Percentiles rank a stretch among this genome's conserved stretches.
These are phyloP conservation scores for Dinothrombium tinctorium DNA, from an alignment of 1,140 invertebrate species.

Conservation along the genomic window DNA sequence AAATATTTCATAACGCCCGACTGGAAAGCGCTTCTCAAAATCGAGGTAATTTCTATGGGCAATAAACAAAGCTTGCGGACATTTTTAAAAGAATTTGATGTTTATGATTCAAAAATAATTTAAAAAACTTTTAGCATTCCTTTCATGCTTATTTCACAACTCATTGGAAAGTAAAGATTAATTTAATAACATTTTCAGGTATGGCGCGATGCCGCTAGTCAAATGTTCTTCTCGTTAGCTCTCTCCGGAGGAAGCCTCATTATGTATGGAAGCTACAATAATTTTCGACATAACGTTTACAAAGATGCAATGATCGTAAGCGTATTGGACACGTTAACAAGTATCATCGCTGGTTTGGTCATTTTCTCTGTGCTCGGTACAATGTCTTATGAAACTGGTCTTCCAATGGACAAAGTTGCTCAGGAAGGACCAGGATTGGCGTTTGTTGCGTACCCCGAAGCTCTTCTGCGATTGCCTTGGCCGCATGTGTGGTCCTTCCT, in stretches of 20 bases:
- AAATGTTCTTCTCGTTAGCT: slow-evolving; percentile 27
- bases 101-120: too few relatives aligned
- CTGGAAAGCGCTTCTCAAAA: slow-evolving; percentile 20
- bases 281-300: slow-evolving; percentile 23
- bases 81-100: too few relatives aligned
- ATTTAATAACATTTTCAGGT: too few relatives aligned
- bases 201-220: slow-evolving; percentile 25
- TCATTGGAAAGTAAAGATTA: too few relatives aligned
- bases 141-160: too few relatives aligned
- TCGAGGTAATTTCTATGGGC: too few relatives aligned
- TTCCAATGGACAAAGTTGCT: slow-evolving; percentile 14
- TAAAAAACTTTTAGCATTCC: too few relatives aligned
- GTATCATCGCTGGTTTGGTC: slow-evolving; percentile 23
- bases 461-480: slow-evolving; percentile 19
- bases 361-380: slow-evolving; percentile 25
- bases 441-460: slow-evolving; percentile 23
- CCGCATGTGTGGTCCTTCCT: slow-evolving; percentile 23
- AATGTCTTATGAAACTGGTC: slow-evolving; percentile 19
- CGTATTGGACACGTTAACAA: slow-evolving; percentile 22
- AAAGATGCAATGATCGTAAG: slow-evolving; percentile 24
- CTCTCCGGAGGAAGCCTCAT: slow-evolving; percentile 27
- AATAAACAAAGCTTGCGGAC: too few relatives aligned
- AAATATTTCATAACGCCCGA: slow-evolving; percentile 24
- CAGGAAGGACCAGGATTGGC: slow-evolving; percentile 18
- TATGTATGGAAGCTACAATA: slow-evolving; percentile 27